phyloP scores from a whole-genome alignment of 2,797 vertebrate genomes.

The Crenichthys baileyi region DNA sequence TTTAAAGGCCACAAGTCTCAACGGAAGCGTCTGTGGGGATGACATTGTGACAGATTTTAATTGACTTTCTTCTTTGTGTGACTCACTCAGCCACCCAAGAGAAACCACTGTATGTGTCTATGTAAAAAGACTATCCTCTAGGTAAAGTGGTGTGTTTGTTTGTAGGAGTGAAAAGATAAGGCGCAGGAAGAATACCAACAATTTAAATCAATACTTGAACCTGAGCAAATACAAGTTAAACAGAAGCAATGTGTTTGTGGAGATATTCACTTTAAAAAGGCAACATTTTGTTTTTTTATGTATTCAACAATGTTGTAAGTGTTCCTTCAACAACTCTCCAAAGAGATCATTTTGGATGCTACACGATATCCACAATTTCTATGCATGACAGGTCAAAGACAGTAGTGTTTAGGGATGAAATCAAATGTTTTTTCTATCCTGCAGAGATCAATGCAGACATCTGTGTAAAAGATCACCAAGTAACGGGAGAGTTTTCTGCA shows the following conservation, averaged over 20 bases:
- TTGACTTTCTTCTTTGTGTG: conserved; percentile 29
- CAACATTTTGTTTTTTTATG: not conserved
- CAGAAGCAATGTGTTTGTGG: not conserved
- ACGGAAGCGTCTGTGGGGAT: conserved; percentile 35
- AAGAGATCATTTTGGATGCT: not conserved
- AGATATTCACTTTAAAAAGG: not conserved
- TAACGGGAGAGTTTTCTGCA: not conserved
- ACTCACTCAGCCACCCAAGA: conserved; percentile 30
- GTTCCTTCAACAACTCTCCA: not conserved
- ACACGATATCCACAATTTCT: not conserved
- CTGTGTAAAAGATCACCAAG: not conserved
- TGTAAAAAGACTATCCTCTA: conserved; percentile 12
- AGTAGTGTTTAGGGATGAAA: not conserved
- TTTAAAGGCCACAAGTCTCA: conserved; percentile 44
- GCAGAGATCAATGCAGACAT: not conserved
- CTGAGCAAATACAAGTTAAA: conserved; percentile 19
- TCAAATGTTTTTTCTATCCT: not conserved
- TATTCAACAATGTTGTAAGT: not conserved
- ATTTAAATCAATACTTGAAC: conserved; percentile 6
- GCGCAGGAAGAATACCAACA: not conserved
- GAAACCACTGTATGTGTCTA: conserved; percentile 11
- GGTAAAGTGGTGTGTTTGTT: not conserved
- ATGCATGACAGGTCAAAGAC: not conserved
- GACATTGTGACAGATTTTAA: conserved; percentile 50
- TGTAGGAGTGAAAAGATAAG: not conserved